Conservation (phyloP, 1,140 invertebrate genomes). For the Temnothorax longispinosus region DNA sequence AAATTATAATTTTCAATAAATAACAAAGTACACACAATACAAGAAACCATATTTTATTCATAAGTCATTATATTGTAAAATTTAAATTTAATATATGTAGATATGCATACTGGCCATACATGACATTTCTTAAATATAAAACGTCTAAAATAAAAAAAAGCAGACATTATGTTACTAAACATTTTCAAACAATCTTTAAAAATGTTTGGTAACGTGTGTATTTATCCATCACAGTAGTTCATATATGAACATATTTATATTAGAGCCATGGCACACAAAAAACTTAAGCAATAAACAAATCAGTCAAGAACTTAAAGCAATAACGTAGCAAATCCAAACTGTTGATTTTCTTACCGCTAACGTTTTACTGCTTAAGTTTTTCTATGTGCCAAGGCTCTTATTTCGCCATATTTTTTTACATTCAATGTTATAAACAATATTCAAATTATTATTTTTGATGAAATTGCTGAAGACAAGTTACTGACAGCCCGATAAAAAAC, state of each 20-base stretch:
- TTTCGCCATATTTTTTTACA: background rate
- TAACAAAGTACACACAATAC: background rate
- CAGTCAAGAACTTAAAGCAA: too few species aligned
- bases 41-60: background rate
- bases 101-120: conserved; percentile 14
- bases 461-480: background rate
- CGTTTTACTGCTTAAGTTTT: too few species aligned
- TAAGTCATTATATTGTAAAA: background rate
- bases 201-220: conserved; percentile 10
- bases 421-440: conserved; percentile 1
- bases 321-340: too few species aligned
- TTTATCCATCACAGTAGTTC: conserved; percentile 24
- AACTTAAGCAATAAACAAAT: too few species aligned
- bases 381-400: background rate
- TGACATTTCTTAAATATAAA: conserved; percentile 18
- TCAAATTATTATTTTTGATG: conserved; percentile 6
- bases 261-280: too few species aligned
- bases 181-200: background rate
- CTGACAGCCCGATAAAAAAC: background rate
- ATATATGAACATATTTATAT: background rate
- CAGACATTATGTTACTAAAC: background rate
- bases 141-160: conserved; percentile 9
- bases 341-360: too few species aligned
- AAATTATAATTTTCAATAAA: conserved; percentile 19
- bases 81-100: conserved; percentile 18